Conservation (phyloP, 2,113 vertebrate species). For the Ailuropoda melanoleuca region DNA sequence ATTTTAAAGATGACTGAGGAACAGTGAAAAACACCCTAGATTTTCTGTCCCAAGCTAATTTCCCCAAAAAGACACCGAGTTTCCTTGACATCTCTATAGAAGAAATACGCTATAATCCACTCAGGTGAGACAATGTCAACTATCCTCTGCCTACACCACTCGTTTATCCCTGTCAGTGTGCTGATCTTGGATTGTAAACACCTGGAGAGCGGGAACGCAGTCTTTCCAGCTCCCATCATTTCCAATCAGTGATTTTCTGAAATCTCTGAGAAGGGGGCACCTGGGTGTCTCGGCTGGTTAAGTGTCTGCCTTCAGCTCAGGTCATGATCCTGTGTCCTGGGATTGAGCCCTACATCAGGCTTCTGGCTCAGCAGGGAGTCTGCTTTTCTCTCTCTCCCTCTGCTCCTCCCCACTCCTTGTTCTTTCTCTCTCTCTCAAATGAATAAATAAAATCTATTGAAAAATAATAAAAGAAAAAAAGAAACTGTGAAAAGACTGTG, state of each 20-base stretch:
- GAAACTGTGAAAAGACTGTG: neutral
- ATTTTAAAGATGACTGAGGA: constrained; percentile 26
- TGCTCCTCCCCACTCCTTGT: neutral
- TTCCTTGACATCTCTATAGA: neutral
- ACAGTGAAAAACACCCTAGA: neutral
- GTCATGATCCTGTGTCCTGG: neutral
- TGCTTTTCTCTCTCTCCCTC: too few species aligned
- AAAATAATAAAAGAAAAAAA: too few species aligned
- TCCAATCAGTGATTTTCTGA: neutral
- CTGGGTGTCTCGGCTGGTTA: neutral
- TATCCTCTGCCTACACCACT: neutral
- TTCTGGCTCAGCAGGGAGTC: neutral
- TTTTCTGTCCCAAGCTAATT: constrained; percentile 26
- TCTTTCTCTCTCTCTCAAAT: neutral
- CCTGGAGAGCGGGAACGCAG: neutral
- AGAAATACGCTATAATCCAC: neutral
- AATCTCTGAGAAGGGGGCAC: neutral
- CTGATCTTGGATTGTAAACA: neutral
- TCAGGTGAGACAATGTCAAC: neutral
- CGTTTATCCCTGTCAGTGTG: neutral
- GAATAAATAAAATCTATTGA: neutral
- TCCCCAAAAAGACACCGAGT: neutral
- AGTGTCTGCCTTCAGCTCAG: neutral
- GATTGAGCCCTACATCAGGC: neutral
- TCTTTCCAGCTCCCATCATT: neutral